Evolutionary conservation across 1,140 invertebrate genomes (phyloP), one percentile per base, ranked within the genome.

Genomic region (Adelges cooleyi): DNA sequence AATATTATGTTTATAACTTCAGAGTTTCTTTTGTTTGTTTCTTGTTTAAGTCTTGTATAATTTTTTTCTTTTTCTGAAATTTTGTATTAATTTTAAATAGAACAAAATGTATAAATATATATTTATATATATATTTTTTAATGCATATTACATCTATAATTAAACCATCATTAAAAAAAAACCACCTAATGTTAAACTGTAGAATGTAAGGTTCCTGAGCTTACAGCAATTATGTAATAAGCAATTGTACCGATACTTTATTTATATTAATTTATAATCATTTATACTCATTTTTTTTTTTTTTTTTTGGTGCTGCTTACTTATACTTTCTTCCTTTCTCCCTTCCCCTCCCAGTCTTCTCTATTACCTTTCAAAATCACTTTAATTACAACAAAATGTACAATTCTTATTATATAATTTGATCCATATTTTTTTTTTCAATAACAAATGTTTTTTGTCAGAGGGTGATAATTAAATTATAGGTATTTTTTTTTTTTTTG

Each of bases 261-360:
- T 54, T 54, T 54, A 38, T 42, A 42, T 56, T 56, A 25, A 42
- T 56, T 56, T 56, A 17, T 33, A 33, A 20, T 54, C 27, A n/a
- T 46, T 46, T 1, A 20, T n/a, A n/a, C n/a, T n/a, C n/a, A n/a
- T n/a, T n/a, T 48, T 62, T 62, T 20, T 9, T 48, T 62, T 46
- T 62, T 48, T 36, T 44, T 48, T 62, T 11, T 44, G 56, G 56
- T 62, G 56, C 42, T 62, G 56, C 23, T 62, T 62, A 46, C 25
- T 62, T 62, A 33, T 46, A 48, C 5, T 62, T 62, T 20, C 25
- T 62, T 59, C 22, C 1, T 11, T 10, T 25, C 5, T 22, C 52
- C 36, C 27, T 59, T 11, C 9, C 17, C 6, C 6, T 2, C n/a
- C n/a, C n/a, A n/a, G n/a, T n/a, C n/a, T 10, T 25, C 5, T 22